Percentiles rank a stretch among this genome's conserved stretches.
phyloP scores from a whole-genome alignment of 2,888 invertebrate species.

The Lasioglossum pauxillum region DNA sequence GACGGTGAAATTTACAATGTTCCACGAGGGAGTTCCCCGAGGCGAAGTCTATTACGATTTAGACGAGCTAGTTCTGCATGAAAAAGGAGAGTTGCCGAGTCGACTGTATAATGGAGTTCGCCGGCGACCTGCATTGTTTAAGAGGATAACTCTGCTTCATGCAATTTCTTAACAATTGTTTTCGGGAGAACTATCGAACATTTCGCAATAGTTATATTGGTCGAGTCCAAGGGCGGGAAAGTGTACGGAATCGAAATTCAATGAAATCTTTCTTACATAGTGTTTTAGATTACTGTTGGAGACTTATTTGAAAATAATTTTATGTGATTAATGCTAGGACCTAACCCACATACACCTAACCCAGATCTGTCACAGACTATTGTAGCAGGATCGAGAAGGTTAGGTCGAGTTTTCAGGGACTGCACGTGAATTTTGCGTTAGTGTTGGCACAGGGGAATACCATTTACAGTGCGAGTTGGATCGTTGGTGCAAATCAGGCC shows the following conservation, averaged over 20 bases:
- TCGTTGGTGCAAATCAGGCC: slow-evolving; percentile 33
- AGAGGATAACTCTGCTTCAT: background rate
- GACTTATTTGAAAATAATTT: background rate
- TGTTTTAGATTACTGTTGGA: background rate
- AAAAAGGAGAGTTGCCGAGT: slow-evolving; percentile 19
- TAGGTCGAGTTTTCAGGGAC: slow-evolving; percentile 3
- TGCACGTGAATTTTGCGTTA: background rate
- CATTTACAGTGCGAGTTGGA: slow-evolving; percentile 16
- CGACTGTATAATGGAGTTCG: slow-evolving; percentile 13
- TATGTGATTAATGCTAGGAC: background rate
- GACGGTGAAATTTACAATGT: background rate
- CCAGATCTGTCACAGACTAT: background rate
- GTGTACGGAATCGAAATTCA: background rate
- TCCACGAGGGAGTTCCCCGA: background rate
- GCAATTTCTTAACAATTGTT: background rate
- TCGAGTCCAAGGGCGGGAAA: background rate
- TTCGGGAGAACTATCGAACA: background rate
- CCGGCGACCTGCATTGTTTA: slow-evolving; percentile 16
- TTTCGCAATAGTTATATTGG: background rate
- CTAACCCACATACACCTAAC: background rate
- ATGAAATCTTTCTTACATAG: background rate
- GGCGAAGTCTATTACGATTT: slow-evolving; percentile 21
- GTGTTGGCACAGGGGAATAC: background rate
- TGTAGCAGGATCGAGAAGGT: background rate
- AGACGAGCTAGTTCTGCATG: background rate